These are phyloP conservation scores for Erpobdella octoculata DNA, from an alignment of 2,888 invertebrate species.

Conservation along the genomic window DNA sequence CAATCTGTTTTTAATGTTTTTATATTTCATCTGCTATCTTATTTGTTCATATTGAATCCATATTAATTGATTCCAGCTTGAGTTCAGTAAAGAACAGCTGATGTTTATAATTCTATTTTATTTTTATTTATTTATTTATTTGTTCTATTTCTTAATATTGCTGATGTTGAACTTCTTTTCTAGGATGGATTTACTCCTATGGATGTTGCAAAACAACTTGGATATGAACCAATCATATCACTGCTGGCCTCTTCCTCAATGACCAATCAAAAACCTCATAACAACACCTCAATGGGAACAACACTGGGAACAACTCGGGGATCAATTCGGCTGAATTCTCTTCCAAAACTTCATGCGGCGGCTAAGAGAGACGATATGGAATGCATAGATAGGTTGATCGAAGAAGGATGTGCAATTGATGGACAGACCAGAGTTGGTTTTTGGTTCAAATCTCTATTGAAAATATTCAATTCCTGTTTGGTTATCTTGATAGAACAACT, in stretches of 20 bases:
- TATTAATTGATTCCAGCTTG: not conserved
- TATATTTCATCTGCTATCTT: constrained; percentile 51
- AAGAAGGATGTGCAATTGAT: not conserved
- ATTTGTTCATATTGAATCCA: not conserved
- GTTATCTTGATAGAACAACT: too few relatives aligned
- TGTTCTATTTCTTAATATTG: not conserved
- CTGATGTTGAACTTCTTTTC: not conserved
- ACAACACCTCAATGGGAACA: not conserved
- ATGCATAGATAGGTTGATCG: constrained; percentile 8
- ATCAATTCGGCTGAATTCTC: constrained; percentile 11
- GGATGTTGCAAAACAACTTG: constrained; percentile 30
- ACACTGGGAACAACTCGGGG: not conserved
- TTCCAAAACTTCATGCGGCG: constrained; percentile 29
- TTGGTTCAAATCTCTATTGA: not conserved
- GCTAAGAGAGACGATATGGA: constrained; percentile 29
- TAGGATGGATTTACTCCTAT: constrained; percentile 30
- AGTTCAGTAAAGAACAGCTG: not conserved
- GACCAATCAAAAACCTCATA: not conserved
- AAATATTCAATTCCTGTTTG: not conserved
- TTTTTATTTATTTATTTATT: not conserved
- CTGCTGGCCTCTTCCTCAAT: not conserved
- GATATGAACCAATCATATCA: constrained; percentile 14
- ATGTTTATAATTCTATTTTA: not conserved
- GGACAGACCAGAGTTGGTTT: constrained; percentile 13
- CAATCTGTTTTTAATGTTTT: constrained; percentile 53